Evolutionary conservation across 1,140 invertebrate species (phyloP).

Genomic region (Trichogramma pretiosum): DNA sequence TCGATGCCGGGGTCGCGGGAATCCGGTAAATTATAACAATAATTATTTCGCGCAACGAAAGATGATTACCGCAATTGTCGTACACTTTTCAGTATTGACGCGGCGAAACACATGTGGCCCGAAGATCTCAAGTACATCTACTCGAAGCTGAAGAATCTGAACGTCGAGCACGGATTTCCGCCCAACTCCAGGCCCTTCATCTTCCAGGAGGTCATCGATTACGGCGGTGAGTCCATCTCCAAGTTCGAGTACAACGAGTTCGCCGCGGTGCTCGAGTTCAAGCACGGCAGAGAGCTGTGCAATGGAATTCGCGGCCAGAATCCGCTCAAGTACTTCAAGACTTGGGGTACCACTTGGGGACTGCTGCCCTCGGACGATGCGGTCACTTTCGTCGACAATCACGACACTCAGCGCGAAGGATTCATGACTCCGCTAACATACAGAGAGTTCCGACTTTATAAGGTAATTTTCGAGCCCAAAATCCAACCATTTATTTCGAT

Average conservation of each 20-base stretch:
- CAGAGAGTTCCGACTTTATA: slow-evolving; percentile 54
- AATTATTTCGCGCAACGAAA: too few relatives aligned
- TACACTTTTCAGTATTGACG: slow-evolving; percentile 50
- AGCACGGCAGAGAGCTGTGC: slow-evolving; percentile 41
- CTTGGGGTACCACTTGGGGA: not conserved
- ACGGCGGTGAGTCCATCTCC: slow-evolving; percentile 54
- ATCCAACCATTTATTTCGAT: too few relatives aligned
- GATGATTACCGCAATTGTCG: slow-evolving; percentile 13
- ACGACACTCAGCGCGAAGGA: slow-evolving; percentile 39
- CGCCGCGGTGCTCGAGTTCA: not conserved
- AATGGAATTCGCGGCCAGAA: slow-evolving; percentile 34
- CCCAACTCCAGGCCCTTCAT: slow-evolving; percentile 53
- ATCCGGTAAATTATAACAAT: slow-evolving; percentile 54
- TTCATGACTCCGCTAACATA: slow-evolving; percentile 48
- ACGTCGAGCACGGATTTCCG: slow-evolving; percentile 51
- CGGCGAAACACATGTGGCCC: slow-evolving; percentile 78
- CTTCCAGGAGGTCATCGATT: slow-evolving; percentile 77
- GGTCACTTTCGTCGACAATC: slow-evolving; percentile 23
- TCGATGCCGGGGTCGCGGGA: slow-evolving; percentile 72
- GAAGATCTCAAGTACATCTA: slow-evolving; percentile 57
- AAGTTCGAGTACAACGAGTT: not conserved
- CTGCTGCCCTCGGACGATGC: not conserved
- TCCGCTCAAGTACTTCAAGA: slow-evolving; percentile 14
- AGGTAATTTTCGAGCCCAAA: too few relatives aligned
- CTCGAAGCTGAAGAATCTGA: slow-evolving; percentile 51